Evolutionary conservation across 2,888 invertebrate genomes (phyloP).

Genomic region (Hedya salicella): DNA sequence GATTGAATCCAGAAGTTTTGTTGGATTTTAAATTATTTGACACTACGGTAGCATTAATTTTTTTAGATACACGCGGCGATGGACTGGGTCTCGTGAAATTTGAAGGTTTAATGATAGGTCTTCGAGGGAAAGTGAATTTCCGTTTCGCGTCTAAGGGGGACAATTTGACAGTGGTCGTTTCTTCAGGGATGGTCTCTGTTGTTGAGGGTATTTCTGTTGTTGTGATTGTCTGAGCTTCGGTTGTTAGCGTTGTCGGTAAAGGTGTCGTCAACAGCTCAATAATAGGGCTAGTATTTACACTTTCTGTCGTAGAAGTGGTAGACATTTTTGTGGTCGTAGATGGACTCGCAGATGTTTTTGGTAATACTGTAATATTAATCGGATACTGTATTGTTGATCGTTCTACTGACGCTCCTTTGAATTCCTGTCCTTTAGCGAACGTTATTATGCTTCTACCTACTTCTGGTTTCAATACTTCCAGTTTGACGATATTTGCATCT

Average conservation of each 20-base stretch:
- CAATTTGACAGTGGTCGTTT: conserved; percentile 66
- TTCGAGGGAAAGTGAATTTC: conserved; percentile 75
- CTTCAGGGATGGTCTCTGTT: conserved; percentile 63
- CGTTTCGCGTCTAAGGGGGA: conserved; percentile 69
- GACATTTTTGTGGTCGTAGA: conserved; percentile 54
- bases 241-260: conserved; percentile 49
- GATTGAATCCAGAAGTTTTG: conserved; percentile 66
- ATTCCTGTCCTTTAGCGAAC: conserved; percentile 74
- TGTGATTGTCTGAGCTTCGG: conserved; percentile 44
- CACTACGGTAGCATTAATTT: conserved; percentile 64
- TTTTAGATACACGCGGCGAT: conserved; percentile 58
- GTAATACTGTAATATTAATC: conserved; percentile 62
- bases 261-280: conserved; percentile 55
- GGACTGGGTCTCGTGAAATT: conserved; percentile 64
- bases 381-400: conserved; percentile 62
- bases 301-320: conserved; percentile 47
- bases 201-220: conserved; percentile 54
- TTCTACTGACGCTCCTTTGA: conserved; percentile 65
- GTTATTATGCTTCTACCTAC: conserved; percentile 68
- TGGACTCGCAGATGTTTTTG: conserved; percentile 49
- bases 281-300: conserved; percentile 54
- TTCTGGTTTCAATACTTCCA: conserved; percentile 68
- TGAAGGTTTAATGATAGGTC: conserved; percentile 67
- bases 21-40: conserved; percentile 62
- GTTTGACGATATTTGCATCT: conserved; percentile 66